A percentile compares a stretch with the other conserved stretches of the same genome.
Conservation (phyloP, 2,888 invertebrate genomes). For the Dicycla oo region DNA sequence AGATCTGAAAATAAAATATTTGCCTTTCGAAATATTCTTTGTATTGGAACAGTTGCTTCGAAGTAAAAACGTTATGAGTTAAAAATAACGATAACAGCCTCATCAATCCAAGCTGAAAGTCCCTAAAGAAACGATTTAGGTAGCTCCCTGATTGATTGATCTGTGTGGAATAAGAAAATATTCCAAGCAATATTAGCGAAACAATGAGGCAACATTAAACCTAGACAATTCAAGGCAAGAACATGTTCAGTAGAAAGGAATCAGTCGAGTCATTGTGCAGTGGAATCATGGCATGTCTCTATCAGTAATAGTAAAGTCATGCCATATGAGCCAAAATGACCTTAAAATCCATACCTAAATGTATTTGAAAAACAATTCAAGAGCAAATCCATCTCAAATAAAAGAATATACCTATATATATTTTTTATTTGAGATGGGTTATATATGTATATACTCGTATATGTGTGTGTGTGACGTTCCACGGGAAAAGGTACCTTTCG, state of each 20-base stretch:
- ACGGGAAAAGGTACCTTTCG: too few relatives aligned
- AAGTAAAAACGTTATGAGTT: slow-evolving; percentile 3
- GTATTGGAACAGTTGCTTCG: background rate
- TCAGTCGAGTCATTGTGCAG: too few relatives aligned
- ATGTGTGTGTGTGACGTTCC: too few relatives aligned
- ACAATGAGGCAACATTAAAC: slow-evolving; percentile 16
- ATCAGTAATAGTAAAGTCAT: background rate
- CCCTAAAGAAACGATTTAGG: slow-evolving; percentile 24
- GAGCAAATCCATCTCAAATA: too few relatives aligned
- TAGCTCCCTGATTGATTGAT: slow-evolving; percentile 51
- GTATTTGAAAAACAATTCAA: background rate
- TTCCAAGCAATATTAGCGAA: slow-evolving; percentile 6
- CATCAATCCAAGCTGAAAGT: slow-evolving; percentile 44
- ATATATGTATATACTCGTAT: too few relatives aligned
- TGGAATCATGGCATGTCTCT: background rate
- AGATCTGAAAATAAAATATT: slow-evolving; percentile 2
- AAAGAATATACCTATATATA: too few relatives aligned
- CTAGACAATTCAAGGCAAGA: background rate
- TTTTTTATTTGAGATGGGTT: too few relatives aligned
- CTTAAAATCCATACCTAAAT: too few relatives aligned
- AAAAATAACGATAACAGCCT: slow-evolving; percentile 23
- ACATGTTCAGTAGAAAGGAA: background rate
- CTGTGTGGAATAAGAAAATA: slow-evolving; percentile 18
- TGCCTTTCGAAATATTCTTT: background rate
- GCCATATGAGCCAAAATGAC: background rate